Evolutionary conservation across 2,113 vertebrate genomes (phyloP).

Genomic region (Nycticorax nycticorax): DNA sequence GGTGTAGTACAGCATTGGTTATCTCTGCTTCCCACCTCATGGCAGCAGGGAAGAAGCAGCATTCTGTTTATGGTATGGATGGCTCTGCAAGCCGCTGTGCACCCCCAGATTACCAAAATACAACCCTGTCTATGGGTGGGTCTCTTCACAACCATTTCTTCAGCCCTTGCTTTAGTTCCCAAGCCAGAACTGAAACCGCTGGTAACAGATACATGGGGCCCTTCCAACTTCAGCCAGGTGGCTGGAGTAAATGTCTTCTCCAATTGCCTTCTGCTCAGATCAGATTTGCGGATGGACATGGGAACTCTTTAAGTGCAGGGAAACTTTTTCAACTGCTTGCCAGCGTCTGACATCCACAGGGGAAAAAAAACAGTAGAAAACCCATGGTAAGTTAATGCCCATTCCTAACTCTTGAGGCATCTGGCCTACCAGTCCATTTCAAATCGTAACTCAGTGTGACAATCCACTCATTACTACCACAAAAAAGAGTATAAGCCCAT

Average conservation of each 20-base stretch:
- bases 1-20: not conserved
- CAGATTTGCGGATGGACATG: not conserved
- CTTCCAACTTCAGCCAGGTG: slow-evolving; percentile 9
- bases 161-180: not conserved
- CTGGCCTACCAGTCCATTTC: not conserved
- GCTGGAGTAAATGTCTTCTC: not conserved
- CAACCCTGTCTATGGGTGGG: not conserved
- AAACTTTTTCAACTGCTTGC: not conserved
- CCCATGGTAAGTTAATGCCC: not conserved
- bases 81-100: not conserved
- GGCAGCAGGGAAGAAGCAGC: not conserved
- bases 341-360: not conserved
- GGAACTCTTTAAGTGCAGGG: not conserved
- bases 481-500: not conserved
- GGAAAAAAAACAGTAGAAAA: not conserved
- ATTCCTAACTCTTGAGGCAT: not conserved
- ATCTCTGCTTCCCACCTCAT: not conserved
- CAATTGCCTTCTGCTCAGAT: not conserved
- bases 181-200: not conserved
- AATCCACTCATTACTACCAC: not conserved
- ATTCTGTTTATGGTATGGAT: not conserved
- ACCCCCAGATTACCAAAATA: not conserved
- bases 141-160: not conserved
- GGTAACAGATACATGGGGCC: not conserved
- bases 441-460: not conserved